phyloP scores from a whole-genome alignment of 2,797 vertebrate species.

The Tympanoctomys barrerae region DNA sequence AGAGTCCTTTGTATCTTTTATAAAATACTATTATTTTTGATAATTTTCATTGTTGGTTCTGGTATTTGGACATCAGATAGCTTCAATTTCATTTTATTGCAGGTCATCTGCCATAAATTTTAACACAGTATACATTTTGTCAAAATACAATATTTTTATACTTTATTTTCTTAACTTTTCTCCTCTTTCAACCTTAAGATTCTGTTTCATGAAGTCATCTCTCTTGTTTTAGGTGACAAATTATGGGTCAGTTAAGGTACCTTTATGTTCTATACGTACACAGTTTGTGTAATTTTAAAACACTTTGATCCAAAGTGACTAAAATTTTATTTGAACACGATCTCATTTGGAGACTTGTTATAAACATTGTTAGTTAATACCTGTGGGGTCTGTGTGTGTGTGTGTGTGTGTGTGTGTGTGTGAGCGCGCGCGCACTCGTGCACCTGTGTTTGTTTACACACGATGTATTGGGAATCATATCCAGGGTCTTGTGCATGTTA shows the following conservation, averaged over 20 bases:
- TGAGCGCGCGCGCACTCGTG: no score
- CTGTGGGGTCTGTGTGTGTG: not conserved
- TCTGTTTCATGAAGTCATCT: slow-evolving; percentile 19
- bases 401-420: not conserved
- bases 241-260: not conserved
- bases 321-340: not conserved
- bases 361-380: not conserved
- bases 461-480: no score
- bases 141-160: not conserved
- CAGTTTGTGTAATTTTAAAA: not conserved
- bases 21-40: not conserved
- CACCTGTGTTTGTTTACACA: not conserved
- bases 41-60: not conserved
- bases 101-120: slow-evolving; percentile 2
- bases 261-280: not conserved
- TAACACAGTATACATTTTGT: not conserved
- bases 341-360: not conserved
- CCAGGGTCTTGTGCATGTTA: not conserved
- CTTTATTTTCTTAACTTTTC: not conserved
- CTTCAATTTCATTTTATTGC: slow-evolving; percentile 31
- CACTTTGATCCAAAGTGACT: not conserved
- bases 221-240: not conserved
- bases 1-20: not conserved
- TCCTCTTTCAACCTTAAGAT: not conserved
- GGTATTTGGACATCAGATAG: not conserved